These are phyloP conservation scores for Cepaea nemoralis DNA, from an alignment of 1,140 invertebrate species.

Conservation along the genomic window DNA sequence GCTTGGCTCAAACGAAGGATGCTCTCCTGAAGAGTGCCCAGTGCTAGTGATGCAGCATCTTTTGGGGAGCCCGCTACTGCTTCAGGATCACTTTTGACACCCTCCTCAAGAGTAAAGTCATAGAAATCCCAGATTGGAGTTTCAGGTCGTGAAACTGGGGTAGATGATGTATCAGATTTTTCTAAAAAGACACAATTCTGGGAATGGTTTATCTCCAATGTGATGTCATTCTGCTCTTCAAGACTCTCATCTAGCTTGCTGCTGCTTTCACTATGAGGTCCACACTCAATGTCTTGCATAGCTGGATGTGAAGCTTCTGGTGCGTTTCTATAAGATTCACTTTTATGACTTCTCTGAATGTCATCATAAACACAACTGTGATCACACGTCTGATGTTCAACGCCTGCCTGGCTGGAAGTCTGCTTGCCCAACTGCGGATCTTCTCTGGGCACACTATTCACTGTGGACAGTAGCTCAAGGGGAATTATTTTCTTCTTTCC, in stretches of 20 bases:
- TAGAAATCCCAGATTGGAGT: constrained; percentile 65
- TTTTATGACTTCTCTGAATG: constrained; percentile 6
- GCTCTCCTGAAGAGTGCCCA: constrained; percentile 37
- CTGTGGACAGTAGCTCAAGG: not conserved
- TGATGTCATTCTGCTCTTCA: not conserved
- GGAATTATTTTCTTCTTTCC: constrained; percentile 45
- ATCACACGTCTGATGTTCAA: not conserved
- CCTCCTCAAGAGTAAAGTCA: constrained; percentile 48
- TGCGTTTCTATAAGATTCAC: not conserved
- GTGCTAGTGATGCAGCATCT: constrained; percentile 2
- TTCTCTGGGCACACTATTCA: not conserved
- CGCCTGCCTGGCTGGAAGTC: not conserved
- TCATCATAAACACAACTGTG: constrained; percentile 16
- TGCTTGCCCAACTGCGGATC: not conserved
- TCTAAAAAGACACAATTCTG: not conserved
- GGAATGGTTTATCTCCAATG: not conserved
- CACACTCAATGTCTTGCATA: too few relatives aligned
- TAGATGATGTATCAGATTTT: constrained; percentile 12
- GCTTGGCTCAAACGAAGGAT: constrained; percentile 16
- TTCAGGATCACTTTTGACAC: not conserved
- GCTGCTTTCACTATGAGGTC: too few relatives aligned
- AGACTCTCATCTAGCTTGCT: not conserved
- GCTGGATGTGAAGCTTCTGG: not conserved
- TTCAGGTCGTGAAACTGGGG: constrained; percentile 54
- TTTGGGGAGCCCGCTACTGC: not conserved